Evolutionary conservation across 92 coral and sea anemone species (phyloP).

Genomic region (Actinernus sp.): DNA sequence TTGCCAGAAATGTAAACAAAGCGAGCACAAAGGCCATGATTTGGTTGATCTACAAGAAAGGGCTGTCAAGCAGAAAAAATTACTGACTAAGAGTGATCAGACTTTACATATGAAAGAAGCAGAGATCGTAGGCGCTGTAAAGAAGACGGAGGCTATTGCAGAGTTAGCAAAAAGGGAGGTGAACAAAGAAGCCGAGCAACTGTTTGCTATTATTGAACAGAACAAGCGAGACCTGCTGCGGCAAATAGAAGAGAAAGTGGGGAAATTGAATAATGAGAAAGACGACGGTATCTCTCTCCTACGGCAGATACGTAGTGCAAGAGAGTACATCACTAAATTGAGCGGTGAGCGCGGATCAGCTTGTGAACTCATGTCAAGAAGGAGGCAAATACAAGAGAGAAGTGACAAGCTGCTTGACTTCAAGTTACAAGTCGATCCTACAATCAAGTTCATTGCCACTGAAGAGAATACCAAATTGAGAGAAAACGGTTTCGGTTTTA

Average conservation of each 20-base stretch:
- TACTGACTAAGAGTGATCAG: background rate
- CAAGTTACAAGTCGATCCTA: background rate
- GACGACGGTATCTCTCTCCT: background rate
- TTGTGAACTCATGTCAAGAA: too few relatives aligned
- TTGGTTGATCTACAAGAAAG: background rate
- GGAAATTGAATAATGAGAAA: background rate
- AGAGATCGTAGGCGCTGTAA: background rate
- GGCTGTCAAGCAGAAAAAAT: background rate
- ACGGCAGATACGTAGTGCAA: background rate
- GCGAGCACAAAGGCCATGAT: too few relatives aligned
- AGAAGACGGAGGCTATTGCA: background rate
- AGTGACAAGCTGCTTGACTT: too few relatives aligned
- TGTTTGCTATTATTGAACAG: background rate
- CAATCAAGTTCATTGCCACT: slow-evolving; percentile 3
- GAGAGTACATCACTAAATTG: background rate
- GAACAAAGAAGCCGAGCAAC: background rate
- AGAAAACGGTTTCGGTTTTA: slow-evolving; percentile 5
- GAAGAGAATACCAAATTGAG: slow-evolving; percentile 4
- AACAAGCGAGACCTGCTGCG: background rate
- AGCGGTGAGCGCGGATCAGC: background rate
- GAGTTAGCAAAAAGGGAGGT: background rate
- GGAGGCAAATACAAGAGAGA: too few relatives aligned
- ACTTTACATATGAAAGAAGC: too few relatives aligned
- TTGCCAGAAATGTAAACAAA: too few relatives aligned
- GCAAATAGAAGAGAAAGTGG: slow-evolving; percentile 1